phyloP scores from a whole-genome alignment of 1,140 invertebrate genomes.

The Drosophila mauritiana region DNA sequence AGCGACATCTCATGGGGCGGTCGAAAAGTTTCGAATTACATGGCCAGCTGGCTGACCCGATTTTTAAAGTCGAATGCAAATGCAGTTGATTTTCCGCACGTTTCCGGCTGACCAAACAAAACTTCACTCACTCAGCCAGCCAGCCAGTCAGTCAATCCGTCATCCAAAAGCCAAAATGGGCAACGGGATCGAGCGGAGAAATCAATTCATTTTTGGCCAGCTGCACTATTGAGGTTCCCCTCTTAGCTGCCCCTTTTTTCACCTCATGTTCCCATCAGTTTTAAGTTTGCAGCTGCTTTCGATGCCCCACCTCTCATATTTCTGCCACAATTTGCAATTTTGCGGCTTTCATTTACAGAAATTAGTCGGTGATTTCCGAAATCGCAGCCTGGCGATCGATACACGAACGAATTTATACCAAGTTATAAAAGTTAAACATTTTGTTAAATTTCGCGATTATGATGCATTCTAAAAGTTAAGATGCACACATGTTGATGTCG shows the following conservation, averaged over 20 bases:
- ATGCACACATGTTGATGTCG: too few species aligned
- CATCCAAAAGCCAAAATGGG: conserved; percentile 65
- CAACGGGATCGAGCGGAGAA: conserved; percentile 55
- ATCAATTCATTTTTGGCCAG: conserved; percentile 70
- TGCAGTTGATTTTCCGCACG: conserved; percentile 47
- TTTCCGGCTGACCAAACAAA: conserved; percentile 75
- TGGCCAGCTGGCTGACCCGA: conserved; percentile 56
- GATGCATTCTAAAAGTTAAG: too few species aligned
- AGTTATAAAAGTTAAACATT: background rate
- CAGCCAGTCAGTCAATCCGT: conserved; percentile 45
- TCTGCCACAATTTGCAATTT: conserved; percentile 71
- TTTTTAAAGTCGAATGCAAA: conserved; percentile 68
- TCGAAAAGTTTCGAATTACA: conserved; percentile 62
- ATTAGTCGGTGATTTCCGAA: conserved; percentile 54
- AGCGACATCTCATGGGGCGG: conserved; percentile 35
- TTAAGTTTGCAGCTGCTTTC: conserved; percentile 26
- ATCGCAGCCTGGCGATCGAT: background rate
- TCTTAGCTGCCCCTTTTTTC: background rate
- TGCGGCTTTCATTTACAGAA: conserved; percentile 72
- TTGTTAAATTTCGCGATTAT: background rate
- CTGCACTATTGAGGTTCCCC: conserved; percentile 44
- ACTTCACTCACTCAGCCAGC: conserved; percentile 57
- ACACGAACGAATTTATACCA: background rate
- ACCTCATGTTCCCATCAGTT: background rate
- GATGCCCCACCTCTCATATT: conserved; percentile 43